Conservation (phyloP, 2,113 vertebrate species). For the Hoplias malabaricus region DNA sequence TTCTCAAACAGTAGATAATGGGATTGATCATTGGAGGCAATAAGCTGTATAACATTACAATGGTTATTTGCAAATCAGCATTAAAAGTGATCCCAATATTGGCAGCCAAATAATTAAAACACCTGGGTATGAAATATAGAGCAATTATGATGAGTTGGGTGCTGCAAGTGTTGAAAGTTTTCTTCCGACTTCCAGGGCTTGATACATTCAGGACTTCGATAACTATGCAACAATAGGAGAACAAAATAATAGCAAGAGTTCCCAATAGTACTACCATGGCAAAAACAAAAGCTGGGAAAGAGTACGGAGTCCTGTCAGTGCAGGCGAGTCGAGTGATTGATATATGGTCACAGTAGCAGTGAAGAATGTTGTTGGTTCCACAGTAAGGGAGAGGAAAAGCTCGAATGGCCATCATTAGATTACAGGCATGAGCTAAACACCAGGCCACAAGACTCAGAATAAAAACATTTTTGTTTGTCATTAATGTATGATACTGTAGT, state of each 20-base stretch:
- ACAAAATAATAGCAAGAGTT: slow-evolving; percentile 59
- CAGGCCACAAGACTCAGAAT: slow-evolving; percentile 55
- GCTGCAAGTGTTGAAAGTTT: slow-evolving; percentile 66
- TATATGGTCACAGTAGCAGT: slow-evolving; percentile 68
- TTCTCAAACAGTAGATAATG: slow-evolving; percentile 66
- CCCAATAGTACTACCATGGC: slow-evolving; percentile 56
- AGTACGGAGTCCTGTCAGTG: slow-evolving; percentile 52
- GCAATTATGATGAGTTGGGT: slow-evolving; percentile 64
- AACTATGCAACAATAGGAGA: slow-evolving; percentile 63
- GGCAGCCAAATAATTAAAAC: slow-evolving; percentile 64
- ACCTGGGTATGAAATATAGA: slow-evolving; percentile 64
- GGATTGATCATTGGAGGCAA: slow-evolving; percentile 66
- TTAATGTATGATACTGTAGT: slow-evolving; percentile 50
- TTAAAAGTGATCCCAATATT: slow-evolving; percentile 56
- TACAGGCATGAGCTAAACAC: background rate
- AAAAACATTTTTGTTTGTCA: slow-evolving; percentile 55
- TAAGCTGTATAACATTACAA: slow-evolving; percentile 65
- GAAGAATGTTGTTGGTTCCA: slow-evolving; percentile 57
- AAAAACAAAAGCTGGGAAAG: slow-evolving; percentile 41
- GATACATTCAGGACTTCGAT: slow-evolving; percentile 49
- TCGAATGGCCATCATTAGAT: slow-evolving; percentile 45
- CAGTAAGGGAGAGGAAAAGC: slow-evolving; percentile 66
- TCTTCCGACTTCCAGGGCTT: slow-evolving; percentile 41
- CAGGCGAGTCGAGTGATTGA: slow-evolving; percentile 60
- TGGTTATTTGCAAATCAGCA: slow-evolving; percentile 53